These are phyloP conservation scores for Trachymyrmex cornetzi DNA, from an alignment of 1,140 invertebrate genomes.

Conservation along the genomic window DNA sequence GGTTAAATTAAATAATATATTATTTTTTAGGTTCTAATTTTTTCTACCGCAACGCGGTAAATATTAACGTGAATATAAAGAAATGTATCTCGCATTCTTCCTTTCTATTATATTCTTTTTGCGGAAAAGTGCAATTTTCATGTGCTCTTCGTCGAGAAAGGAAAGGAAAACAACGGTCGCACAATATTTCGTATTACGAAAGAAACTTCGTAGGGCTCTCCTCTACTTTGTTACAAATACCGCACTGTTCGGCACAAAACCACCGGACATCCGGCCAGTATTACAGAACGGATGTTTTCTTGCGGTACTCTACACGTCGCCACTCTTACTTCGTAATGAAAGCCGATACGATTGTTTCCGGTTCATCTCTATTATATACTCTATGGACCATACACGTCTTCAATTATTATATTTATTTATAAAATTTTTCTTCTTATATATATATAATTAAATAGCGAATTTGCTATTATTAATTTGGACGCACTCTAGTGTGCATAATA, in stretches of 20 bases:
- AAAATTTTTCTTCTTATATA: neutral
- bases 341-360: conserved; percentile 35
- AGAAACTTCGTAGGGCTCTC: neutral
- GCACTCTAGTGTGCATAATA: too few species aligned
- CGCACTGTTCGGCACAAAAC: conserved; percentile 38
- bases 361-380: neutral
- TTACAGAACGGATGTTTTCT: conserved; percentile 49
- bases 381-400: neutral
- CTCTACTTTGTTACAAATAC: conserved; percentile 49
- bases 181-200: conserved; percentile 34
- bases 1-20: neutral
- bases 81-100: neutral
- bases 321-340: conserved; percentile 16
- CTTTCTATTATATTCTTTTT: conserved; percentile 15
- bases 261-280: conserved; percentile 48
- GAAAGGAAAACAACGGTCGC: neutral
- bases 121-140: conserved; percentile 8
- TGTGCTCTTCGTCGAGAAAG: neutral
- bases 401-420: neutral
- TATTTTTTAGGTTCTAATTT: neutral
- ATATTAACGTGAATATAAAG: neutral
- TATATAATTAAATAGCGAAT: neutral
- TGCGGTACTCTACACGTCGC: conserved; percentile 22
- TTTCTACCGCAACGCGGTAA: neutral
- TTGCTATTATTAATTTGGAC: too few species aligned